Conservation (phyloP, 2,797 vertebrate species). For the Myiothlypis chrysogaster region DNA sequence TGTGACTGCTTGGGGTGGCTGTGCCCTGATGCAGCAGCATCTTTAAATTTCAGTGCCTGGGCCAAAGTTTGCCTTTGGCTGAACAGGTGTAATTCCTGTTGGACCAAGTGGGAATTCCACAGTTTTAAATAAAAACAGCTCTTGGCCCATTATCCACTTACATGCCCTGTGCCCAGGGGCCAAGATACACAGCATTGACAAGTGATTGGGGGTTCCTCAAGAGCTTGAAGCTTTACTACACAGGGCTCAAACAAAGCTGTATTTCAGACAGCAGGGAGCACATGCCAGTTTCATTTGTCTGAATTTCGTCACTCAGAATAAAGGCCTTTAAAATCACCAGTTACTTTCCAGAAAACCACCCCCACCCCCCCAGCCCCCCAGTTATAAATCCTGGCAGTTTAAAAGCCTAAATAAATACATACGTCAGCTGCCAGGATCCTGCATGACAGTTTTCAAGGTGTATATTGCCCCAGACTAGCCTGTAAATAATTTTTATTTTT, state of each 20-base stretch:
- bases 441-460: slow-evolving; percentile 35
- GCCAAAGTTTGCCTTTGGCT: neutral
- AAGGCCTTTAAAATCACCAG: slow-evolving; percentile 33
- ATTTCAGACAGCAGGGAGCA: slow-evolving; percentile 20
- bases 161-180: neutral
- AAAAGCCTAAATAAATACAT: slow-evolving; percentile 38
- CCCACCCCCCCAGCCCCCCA: neutral
- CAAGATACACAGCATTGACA: slow-evolving; percentile 36
- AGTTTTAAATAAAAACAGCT: slow-evolving; percentile 27
- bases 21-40: neutral
- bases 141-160: slow-evolving; percentile 41
- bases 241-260: neutral
- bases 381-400: slow-evolving; percentile 16
- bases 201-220: slow-evolving; percentile 31
- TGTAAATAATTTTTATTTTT: slow-evolving; percentile 56
- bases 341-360: neutral
- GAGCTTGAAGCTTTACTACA: neutral
- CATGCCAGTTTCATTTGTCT: slow-evolving; percentile 19
- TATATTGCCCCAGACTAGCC: slow-evolving; percentile 25
- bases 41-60: neutral
- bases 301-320: slow-evolving; percentile 28
- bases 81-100: slow-evolving; percentile 43
- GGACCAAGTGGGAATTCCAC: neutral
- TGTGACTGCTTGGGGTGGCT: neutral
- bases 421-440: neutral